Percentiles rank a stretch among this genome's conserved stretches.
These are phyloP conservation scores for Bambusicola thoracicus DNA, from an alignment of 2,113 vertebrate genomes.

Conservation along the genomic window DNA sequence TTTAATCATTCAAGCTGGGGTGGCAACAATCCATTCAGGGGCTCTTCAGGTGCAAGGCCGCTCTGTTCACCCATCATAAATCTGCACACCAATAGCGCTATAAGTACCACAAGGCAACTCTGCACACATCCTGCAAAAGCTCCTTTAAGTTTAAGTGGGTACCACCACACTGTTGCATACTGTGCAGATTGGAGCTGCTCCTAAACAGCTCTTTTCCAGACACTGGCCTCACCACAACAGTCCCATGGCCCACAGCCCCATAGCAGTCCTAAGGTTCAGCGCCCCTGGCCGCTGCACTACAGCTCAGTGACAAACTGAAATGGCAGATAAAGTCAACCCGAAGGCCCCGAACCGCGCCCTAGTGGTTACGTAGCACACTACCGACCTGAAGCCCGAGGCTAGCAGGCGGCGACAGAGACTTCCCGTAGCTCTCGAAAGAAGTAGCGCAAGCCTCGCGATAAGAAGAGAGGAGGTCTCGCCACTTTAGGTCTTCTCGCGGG, in stretches of 20 bases:
- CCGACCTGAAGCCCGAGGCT: too few species aligned
- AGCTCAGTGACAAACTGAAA: neutral
- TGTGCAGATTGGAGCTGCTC: rapidly evolving
- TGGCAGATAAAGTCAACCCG: too few species aligned
- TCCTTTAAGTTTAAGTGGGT: too few species aligned
- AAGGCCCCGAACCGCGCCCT: too few species aligned
- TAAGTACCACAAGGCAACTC: rapidly evolving
- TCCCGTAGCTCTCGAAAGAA: neutral
- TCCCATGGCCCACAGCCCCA: neutral
- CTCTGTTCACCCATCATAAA: rapidly evolving
- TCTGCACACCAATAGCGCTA: rapidly evolving
- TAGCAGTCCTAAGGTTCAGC: too few species aligned
- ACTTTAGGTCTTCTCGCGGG: neutral
- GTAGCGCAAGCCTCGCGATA: neutral
- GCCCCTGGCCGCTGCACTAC: rapidly evolving
- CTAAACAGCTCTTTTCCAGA: too few species aligned
- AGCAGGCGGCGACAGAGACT: rapidly evolving
- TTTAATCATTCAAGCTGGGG: too few species aligned
- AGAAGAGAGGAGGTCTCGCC: neutral
- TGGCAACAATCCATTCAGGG: rapidly evolving
- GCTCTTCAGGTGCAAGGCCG: rapidly evolving
- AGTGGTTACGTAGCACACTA: too few species aligned
- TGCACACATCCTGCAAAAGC: rapidly evolving
- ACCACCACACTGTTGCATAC: rapidly evolving
- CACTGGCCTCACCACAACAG: too few species aligned